Evolutionary conservation across 2,113 vertebrate species (phyloP), one percentile per base, ranked within the genome.

Genomic region (Procavia capensis): DNA sequence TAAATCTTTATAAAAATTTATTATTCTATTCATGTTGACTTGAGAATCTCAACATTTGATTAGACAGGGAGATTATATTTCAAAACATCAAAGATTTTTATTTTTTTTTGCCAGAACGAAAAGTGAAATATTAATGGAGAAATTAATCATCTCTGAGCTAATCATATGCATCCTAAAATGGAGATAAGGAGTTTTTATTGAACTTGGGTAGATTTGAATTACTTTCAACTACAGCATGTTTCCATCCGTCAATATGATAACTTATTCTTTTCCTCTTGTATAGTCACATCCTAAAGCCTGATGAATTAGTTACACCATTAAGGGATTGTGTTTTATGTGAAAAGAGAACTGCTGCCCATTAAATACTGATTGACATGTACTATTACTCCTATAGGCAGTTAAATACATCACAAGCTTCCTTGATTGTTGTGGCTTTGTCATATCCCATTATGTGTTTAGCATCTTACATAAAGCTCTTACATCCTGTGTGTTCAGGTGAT

Each of bases 371-470:
- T 97, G 94, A 74, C 79, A 27, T 57, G 14, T 57, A 66, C 78
- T 45, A 31, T 97, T 97, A 96, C 85, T 96, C 54, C 39, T 34
- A 57, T 88, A 92, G 95, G 95, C 95, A 95, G 87, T 98, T 97
- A 97, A 97, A 88, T 91, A 2, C 14, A 34, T 96, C 6, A 29
- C 84, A 0, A 1, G 34, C 83, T 59, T 68, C 93, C 95, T 81
- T 70, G n/a, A 81, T 8, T 95, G 36, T 39, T 34, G 29, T 81
- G 61, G 39, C 89, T 88, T 95, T 84, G 45, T 93, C 57, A 11
- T 64, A 70, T 96, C 79, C 43, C 31, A 70, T 86, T 41, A 0
- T 36, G 25, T 72, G n/a, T 19, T 96, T 95, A 89, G 86, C 90
- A 85, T 68, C 41, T 82, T 96, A 47, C 88, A 95, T 85, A 70